These are phyloP conservation scores for Cephus runcator DNA, from an alignment of 2,888 invertebrate genomes.

Conservation along the genomic window DNA sequence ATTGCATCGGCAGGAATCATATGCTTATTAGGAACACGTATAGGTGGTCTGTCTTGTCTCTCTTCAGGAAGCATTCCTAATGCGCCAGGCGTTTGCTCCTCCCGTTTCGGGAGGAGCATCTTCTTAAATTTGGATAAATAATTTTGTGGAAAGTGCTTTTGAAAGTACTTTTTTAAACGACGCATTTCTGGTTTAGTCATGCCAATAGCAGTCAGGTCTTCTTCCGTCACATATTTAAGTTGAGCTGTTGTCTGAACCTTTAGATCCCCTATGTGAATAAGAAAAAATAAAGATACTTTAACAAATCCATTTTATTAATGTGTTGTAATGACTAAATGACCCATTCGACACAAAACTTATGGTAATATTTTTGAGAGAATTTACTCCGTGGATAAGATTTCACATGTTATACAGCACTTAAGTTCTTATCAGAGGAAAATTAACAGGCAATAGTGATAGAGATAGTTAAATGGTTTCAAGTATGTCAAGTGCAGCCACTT, in stretches of 20 bases:
- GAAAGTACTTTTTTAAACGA: conserved; percentile 91
- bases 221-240: conserved; percentile 93
- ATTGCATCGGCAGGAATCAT: conserved; percentile 88
- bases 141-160: conserved; percentile 93
- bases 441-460: not conserved
- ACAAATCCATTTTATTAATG: not conserved
- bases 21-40: conserved; percentile 84
- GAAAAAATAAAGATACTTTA: not conserved
- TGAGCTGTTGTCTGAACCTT: conserved; percentile 90
- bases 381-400: not conserved
- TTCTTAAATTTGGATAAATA: conserved; percentile 93
- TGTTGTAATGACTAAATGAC: not conserved
- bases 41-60: conserved; percentile 61
- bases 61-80: conserved; percentile 61
- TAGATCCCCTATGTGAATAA: conserved; percentile 69
- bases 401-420: not conserved
- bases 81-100: conserved; percentile 58
- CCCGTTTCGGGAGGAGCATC: conserved; percentile 73
- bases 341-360: not conserved
- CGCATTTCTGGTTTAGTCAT: conserved; percentile 96
- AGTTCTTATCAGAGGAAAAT: not conserved
- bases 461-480: not conserved
- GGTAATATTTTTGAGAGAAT: not conserved
- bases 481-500: conserved; percentile 1
- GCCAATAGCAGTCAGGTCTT: conserved; percentile 91